Base-by-base conservation (phyloP, 1,140 invertebrate species). In the Scylla paramamosain region DNA sequence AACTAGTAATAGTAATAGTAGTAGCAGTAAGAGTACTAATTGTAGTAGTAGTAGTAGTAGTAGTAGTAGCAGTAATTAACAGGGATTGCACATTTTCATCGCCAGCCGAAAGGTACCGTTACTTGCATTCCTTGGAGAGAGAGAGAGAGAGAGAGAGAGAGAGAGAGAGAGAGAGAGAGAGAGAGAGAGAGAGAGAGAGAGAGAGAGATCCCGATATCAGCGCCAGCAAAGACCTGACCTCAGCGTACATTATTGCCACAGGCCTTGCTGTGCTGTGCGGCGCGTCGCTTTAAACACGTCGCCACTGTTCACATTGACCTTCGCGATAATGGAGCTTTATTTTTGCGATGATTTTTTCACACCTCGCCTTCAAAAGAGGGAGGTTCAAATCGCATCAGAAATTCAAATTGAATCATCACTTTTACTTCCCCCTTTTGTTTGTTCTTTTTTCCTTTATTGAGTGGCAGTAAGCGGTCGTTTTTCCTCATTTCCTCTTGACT, bases 81-180 rank as follows among this genome's bases (percentile, higher is more conserved):
- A 8, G 52, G 6, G 48, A 52, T n/a, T 52, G 48, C 6, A 7
- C 14, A 52, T 6, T 52, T 59, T 59, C 10, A 59, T 59, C 52
- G 10, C 20, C 20, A 2, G 52, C 52, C 52, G 52, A 20, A 4
- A 16, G 52, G 10, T 12, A 2, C 1, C 39, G 39, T 39, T 39
- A 2, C 6, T 39, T 39, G 39, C 39, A 39, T 39, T 39, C 39
- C 39, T 39, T 12, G 10, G 0, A 20, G 0, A 86, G 4, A 86
- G 12, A 86, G 86, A 88, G n/a, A 32, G 86, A 32, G 31, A 32
- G 31, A 32, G 86, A 88, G 86, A 88, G 86, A 88, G 86, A 88
- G 86, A 88, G 86, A 88, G 86, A 88, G 86, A 88, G 86, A 88
- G 86, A 88, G 86, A 88, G 86, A 88, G 86, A 88, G 86, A 88